A percentile compares a stretch with the other conserved stretches of the same genome.
Conservation (phyloP, 1,140 invertebrate species). For the Apis laboriosa region DNA sequence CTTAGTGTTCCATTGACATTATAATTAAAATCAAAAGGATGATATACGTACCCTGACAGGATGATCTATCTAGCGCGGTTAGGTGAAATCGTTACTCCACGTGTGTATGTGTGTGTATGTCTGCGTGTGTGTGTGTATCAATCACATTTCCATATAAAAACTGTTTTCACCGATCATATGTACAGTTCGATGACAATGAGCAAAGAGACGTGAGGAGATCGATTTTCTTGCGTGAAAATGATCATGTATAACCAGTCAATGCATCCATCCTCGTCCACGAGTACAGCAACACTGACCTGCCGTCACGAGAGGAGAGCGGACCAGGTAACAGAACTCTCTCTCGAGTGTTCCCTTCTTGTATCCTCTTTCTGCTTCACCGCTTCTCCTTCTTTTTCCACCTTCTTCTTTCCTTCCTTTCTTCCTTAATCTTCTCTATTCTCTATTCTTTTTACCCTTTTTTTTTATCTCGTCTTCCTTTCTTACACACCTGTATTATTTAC, state of each 20-base stretch:
- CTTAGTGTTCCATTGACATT: not conserved
- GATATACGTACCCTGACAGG: slow-evolving; percentile 34
- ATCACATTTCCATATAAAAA: slow-evolving; percentile 18
- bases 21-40: not conserved
- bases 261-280: slow-evolving; percentile 61
- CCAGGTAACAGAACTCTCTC: slow-evolving; percentile 67
- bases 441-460: not conserved
- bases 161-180: slow-evolving; percentile 4
- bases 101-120: not conserved
- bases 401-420: not conserved
- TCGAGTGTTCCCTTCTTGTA: slow-evolving; percentile 50
- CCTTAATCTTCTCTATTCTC: not conserved
- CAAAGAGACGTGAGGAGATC: not conserved
- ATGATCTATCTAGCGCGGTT: slow-evolving; percentile 8
- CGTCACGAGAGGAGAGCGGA: slow-evolving; percentile 68
- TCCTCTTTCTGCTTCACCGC: slow-evolving; percentile 28
- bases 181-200: not conserved
- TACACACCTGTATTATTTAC: not conserved
- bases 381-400: slow-evolving; percentile 2
- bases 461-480: not conserved
- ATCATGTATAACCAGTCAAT: slow-evolving; percentile 17
- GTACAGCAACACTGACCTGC: slow-evolving; percentile 74
- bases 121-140: not conserved
- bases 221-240: slow-evolving; percentile 1
- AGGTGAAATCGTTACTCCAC: slow-evolving; percentile 1